Base-by-base conservation (phyloP, 2,797 vertebrate species). In the Darevskia mixta region DNA sequence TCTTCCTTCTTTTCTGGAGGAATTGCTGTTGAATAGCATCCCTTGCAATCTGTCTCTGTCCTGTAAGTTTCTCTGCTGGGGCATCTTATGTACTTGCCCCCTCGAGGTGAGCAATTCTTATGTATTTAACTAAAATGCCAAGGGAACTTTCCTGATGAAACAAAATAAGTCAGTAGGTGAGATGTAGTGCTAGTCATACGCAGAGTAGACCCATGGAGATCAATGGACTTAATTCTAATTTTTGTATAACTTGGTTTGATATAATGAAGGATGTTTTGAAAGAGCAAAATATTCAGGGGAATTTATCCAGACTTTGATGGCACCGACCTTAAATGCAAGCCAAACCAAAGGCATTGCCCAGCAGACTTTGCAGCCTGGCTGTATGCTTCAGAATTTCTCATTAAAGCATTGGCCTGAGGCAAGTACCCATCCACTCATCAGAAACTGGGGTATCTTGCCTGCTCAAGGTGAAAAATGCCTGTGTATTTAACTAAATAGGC, bases 381-480 rank as follows among this genome's bases (percentile, higher is more conserved):
- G 4, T 76, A 49, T 58, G 49, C 77, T 91, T 90, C 55, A 81
- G 41, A 76, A 66, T 8, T 91, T 13, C 38, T 83, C 69, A 23
- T 90, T 88, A 93, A 76, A 35, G 79, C 0, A 0, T 18, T 87
- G 32, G 55, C 81, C 7, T 90, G 27, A 91, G 92, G 90, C 85
- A 91, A 78, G 49, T 8, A 82, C 79, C 43, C 69, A 55, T 55
- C 83, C 76, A 49, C 43, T 45, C 55, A 55, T 61, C 32, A 35
- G 69, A 77, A 85, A n/a, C 4, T 43, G 41, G 20, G 13, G 20
- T 80, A 15, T 58, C 71, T 71, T 69, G 80, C 0, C 0, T 77
- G 66, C 81, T 90, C 86, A 93, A 88, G 86, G 27, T 94, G 92
- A 92, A 91, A 92, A 95, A 92, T 87, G 75, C 43, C 82, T 89